A percentile compares a stretch with the other conserved stretches of the same genome.
phyloP scores from a whole-genome alignment of 1,140 invertebrate genomes.

The Tetramorium simillimum region DNA sequence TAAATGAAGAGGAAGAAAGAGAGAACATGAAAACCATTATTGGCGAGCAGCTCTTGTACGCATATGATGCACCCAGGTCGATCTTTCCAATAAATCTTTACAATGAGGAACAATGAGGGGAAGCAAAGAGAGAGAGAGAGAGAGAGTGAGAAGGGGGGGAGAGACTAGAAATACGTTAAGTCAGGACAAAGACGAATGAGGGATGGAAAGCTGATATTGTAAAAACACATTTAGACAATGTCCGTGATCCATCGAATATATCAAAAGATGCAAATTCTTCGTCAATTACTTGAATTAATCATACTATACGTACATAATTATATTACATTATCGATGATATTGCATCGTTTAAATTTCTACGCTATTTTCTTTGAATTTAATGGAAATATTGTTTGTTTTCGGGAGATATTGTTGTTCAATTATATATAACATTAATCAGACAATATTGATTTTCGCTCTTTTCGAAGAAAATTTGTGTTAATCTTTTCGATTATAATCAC shows the following conservation, averaged over 20 bases:
- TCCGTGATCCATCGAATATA: not conserved
- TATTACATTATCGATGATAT: not conserved
- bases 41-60: conserved; percentile 62
- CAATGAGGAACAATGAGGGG: conserved; percentile 16
- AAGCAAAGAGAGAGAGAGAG: not conserved
- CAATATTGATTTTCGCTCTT: not conserved
- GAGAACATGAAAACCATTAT: conserved; percentile 61
- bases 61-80: conserved; percentile 66
- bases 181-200: conserved; percentile 25
- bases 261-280: conserved; percentile 11
- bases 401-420: not conserved
- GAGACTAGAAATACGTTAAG: conserved; percentile 56
- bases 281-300: not conserved
- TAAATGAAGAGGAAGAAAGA: conserved; percentile 6
- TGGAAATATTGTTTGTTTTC: not conserved
- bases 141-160: conserved; percentile 22
- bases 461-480: no score
- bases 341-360: not conserved
- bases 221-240: not conserved
- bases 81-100: conserved; percentile 70
- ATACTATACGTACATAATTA: no score
- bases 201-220: not conserved
- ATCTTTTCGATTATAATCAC: not conserved
- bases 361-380: not conserved
- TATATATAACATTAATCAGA: not conserved